phyloP scores from a whole-genome alignment of 2,113 vertebrate species.

The Erythrolamprus reginae region DNA sequence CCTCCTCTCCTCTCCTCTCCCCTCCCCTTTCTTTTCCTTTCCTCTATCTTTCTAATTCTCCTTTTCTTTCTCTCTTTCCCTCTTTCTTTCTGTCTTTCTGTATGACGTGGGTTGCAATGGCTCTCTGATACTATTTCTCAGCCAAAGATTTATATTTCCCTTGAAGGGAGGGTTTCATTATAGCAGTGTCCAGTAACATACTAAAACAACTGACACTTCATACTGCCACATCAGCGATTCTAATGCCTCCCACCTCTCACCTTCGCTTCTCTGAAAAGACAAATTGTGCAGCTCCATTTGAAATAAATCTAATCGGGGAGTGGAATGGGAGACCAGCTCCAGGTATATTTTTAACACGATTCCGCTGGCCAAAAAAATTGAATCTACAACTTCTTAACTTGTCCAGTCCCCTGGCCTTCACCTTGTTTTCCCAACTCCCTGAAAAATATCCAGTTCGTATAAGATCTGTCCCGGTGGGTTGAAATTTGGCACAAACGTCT shows the following conservation, averaged over 20 bases:
- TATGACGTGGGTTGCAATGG: neutral
- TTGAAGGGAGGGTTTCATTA: constrained; percentile 5
- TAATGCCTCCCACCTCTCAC: constrained; percentile 7
- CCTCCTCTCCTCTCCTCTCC: neutral
- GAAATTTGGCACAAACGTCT: neutral
- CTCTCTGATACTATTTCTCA: neutral
- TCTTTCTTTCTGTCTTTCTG: constrained; percentile 12
- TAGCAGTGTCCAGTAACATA: constrained; percentile 26
- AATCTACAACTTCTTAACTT: neutral
- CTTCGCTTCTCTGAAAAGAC: constrained; percentile 43
- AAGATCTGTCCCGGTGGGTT: neutral
- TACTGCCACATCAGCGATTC: constrained; percentile 23
- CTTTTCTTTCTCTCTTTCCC: neutral
- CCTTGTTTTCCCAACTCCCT: neutral
- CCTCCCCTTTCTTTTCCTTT: no score
- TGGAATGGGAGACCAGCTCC: neutral
- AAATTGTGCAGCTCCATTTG: constrained; percentile 3
- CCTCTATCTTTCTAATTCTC: neutral
- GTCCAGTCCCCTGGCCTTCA: neutral
- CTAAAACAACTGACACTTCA: neutral
- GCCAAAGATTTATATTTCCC: neutral
- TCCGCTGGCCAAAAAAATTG: neutral
- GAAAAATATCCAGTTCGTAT: neutral
- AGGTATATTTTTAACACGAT: neutral
- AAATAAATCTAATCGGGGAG: neutral